Conservation (phyloP, 2,888 invertebrate species). For the Acleris cristana region DNA sequence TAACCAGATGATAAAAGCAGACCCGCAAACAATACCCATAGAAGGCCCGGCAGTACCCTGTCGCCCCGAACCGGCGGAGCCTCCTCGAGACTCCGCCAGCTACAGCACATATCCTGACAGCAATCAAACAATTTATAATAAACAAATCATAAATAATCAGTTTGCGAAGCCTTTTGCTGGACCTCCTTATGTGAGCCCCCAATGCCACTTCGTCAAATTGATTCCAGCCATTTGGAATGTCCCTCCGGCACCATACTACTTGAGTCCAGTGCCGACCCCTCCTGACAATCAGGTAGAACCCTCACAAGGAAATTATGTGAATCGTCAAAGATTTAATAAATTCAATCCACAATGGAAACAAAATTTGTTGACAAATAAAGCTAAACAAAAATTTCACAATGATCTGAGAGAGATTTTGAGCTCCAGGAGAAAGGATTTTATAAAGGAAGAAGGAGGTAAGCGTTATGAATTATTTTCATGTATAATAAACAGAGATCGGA, state of each 20-base stretch:
- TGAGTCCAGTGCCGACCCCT: constrained; percentile 37
- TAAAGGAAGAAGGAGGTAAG: constrained; percentile 1
- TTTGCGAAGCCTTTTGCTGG: constrained; percentile 43
- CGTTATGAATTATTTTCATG: neutral
- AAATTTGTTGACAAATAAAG: neutral
- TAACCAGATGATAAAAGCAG: constrained; percentile 61
- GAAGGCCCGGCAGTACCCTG: constrained; percentile 40
- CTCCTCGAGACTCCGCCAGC: constrained; percentile 45
- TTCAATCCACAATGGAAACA: neutral
- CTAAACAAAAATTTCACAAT: constrained; percentile 8
- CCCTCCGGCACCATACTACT: constrained; percentile 42
- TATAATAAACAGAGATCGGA: too few relatives aligned
- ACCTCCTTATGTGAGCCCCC: constrained; percentile 31
- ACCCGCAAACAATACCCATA: constrained; percentile 45
- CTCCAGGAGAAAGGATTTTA: constrained; percentile 35
- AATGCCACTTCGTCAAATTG: constrained; percentile 17
- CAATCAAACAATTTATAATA: constrained; percentile 43
- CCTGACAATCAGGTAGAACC: constrained; percentile 41
- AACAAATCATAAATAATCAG: constrained; percentile 50
- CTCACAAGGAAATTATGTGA: neutral
- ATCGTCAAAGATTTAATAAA: neutral
- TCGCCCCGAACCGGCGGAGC: constrained; percentile 62
- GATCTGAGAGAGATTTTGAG: constrained; percentile 52
- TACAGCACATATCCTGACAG: constrained; percentile 1
- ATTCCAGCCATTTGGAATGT: constrained; percentile 40